Percentiles rank a stretch among this genome's conserved stretches.
phyloP scores from a whole-genome alignment of 1,140 invertebrate species.

The Eriosoma lanigerum region DNA sequence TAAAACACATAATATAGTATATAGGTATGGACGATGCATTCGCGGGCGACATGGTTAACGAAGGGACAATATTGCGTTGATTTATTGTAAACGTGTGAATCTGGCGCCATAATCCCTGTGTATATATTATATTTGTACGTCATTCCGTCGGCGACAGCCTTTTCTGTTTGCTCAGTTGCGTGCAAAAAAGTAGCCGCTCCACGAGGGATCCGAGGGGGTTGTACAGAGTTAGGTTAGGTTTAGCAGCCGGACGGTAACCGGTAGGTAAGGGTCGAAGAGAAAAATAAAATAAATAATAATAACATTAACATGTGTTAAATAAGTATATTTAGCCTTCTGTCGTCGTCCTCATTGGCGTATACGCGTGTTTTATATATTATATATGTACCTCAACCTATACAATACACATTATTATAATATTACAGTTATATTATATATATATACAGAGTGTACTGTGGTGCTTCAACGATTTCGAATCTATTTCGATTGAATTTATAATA shows the following conservation, averaged over 20 bases:
- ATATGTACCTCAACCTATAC: too few relatives aligned
- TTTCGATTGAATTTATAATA: too few relatives aligned
- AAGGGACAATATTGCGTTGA: conserved; percentile 46
- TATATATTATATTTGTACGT: conserved; percentile 37
- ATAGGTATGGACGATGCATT: too few relatives aligned
- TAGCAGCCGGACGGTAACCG: too few relatives aligned
- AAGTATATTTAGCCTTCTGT: conserved; percentile 52
- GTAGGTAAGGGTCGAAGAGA: neutral
- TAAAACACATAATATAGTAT: neutral
- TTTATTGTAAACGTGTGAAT: conserved; percentile 31
- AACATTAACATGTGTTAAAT: conserved; percentile 51
- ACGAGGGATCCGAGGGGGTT: neutral
- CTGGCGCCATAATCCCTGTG: conserved; percentile 39
- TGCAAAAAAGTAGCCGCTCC: neutral
- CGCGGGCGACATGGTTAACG: neutral
- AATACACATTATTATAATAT: too few relatives aligned
- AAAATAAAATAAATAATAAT: conserved; percentile 29
- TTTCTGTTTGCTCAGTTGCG: conserved; percentile 49
- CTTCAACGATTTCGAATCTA: too few relatives aligned
- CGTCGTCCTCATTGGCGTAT: neutral
- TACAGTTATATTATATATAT: too few relatives aligned
- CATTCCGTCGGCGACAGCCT: neutral
- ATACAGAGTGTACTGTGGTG: too few relatives aligned
- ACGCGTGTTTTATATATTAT: neutral
- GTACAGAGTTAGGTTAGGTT: too few relatives aligned